Evolutionary conservation across 2,113 vertebrate genomes (phyloP).

Genomic region (Eurypyga helias): DNA sequence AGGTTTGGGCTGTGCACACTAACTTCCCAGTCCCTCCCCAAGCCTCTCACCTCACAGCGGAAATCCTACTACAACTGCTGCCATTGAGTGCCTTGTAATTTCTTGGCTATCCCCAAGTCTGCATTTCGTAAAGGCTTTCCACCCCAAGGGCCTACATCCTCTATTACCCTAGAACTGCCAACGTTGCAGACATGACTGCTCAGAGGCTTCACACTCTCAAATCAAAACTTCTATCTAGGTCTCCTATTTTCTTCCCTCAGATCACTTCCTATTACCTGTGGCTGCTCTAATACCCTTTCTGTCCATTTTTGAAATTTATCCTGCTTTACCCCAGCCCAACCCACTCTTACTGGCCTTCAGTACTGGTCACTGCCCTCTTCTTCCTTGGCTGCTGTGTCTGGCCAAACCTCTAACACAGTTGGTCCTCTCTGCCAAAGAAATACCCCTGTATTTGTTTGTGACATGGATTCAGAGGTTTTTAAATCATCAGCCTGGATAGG

Average conservation of each 20-base stretch:
- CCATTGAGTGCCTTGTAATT: background rate
- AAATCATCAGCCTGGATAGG: background rate
- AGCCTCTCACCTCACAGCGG: background rate
- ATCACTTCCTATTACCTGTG: background rate
- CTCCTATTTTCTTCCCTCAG: background rate
- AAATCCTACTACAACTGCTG: background rate
- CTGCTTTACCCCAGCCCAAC: background rate
- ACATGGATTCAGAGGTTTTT: background rate
- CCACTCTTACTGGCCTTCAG: background rate
- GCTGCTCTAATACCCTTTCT: background rate
- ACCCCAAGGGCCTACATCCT: background rate
- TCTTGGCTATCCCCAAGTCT: background rate
- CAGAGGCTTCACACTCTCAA: background rate
- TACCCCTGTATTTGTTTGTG: background rate
- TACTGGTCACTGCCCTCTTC: background rate
- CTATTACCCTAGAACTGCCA: background rate
- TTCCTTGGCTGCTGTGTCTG: background rate
- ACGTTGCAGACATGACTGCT: background rate
- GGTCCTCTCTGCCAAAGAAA: background rate
- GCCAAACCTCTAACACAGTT: background rate
- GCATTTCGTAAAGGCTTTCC: background rate
- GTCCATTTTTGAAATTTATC: background rate
- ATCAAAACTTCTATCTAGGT: background rate
- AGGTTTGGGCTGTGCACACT: background rate
- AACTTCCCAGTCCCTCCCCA: background rate